phyloP scores from a whole-genome alignment of 2,797 vertebrate species.

The Tapera naevia region DNA sequence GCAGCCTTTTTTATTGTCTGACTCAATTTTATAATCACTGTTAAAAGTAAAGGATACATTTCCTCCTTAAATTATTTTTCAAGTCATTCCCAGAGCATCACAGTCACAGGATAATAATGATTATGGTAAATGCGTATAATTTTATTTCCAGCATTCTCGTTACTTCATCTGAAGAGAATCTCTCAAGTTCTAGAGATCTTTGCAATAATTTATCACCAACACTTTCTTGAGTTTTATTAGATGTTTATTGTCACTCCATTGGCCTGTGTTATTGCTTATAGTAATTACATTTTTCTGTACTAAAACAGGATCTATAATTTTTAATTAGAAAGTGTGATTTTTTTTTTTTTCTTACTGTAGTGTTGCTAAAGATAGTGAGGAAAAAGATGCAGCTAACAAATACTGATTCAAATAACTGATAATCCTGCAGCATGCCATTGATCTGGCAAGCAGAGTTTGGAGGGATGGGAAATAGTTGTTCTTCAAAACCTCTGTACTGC shows the following conservation, averaged over 20 bases:
- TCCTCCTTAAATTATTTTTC: not conserved
- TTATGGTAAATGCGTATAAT: not conserved
- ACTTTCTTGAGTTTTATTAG: not conserved
- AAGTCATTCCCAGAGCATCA: not conserved
- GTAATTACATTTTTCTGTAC: not conserved
- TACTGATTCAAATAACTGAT: not conserved
- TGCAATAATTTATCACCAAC: not conserved
- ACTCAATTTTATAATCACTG: not conserved
- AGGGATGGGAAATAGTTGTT: not conserved
- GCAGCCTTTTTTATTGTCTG: accelerated
- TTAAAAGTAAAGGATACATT: not conserved
- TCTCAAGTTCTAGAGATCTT: not conserved
- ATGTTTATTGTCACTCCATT: not conserved
- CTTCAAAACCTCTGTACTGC: not conserved
- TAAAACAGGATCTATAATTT: not conserved
- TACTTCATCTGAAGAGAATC: not conserved
- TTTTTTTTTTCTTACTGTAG: not conserved
- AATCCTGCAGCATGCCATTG: not conserved
- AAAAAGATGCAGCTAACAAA: not conserved
- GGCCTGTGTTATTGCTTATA: not conserved
- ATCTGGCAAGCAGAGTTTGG: not conserved
- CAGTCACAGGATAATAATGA: not conserved
- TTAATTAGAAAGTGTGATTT: not conserved
- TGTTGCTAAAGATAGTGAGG: not conserved
- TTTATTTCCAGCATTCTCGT: not conserved